A percentile compares a stretch with the other conserved stretches of the same genome.
These are phyloP conservation scores for Piprites chloris DNA, from an alignment of 2,113 vertebrate genomes.

Conservation along the genomic window DNA sequence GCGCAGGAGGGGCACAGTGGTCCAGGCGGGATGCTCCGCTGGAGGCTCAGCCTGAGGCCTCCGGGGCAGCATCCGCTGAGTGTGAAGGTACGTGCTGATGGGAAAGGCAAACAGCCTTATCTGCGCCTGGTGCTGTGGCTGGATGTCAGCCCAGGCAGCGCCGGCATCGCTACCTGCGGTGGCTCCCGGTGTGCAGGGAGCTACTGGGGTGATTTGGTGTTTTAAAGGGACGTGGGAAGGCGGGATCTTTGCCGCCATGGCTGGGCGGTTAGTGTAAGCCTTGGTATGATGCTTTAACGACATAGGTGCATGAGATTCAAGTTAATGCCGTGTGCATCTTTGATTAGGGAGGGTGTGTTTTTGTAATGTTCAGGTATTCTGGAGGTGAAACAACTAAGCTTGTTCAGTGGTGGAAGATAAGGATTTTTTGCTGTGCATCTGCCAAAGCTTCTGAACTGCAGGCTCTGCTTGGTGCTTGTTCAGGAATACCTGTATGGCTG, in stretches of 20 bases:
- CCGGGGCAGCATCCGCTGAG: neutral
- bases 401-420: neutral
- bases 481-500: neutral
- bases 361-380: accelerated
- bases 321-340: accelerated
- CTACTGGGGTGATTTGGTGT: accelerated
- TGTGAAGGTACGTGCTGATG: accelerated
- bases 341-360: accelerated
- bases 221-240: neutral
- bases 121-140: neutral
- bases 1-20: accelerated
- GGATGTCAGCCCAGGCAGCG: neutral
- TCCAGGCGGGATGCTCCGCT: neutral
- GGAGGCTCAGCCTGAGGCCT: neutral
- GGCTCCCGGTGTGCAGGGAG: neutral
- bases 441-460: accelerated
- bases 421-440: accelerated
- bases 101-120: neutral
- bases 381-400: accelerated
- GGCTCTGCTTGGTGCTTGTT: accelerated
- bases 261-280: neutral
- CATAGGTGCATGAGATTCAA: accelerated
- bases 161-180: neutral
- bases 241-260: accelerated
- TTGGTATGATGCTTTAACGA: accelerated